Evolutionary conservation across 2,797 vertebrate species (phyloP).

Genomic region (Petrocephalus sullivani): DNA sequence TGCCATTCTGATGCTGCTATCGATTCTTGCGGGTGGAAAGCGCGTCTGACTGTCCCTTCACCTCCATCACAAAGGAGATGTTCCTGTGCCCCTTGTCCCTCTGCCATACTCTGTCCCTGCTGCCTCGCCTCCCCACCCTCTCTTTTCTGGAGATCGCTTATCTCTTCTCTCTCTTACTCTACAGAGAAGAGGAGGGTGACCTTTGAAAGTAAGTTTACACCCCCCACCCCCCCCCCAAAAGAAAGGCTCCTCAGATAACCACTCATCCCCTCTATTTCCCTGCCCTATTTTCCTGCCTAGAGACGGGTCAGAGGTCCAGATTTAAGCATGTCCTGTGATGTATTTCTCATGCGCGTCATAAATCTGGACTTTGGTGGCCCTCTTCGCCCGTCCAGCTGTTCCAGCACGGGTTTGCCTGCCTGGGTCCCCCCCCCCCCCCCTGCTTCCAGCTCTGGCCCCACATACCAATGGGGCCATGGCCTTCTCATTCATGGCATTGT

Average conservation of each 20-base stretch:
- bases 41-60: constrained; percentile 21
- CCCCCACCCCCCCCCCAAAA: neutral
- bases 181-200: constrained; percentile 77
- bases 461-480: neutral
- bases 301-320: constrained; percentile 15
- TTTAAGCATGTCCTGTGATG: too few species aligned
- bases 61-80: constrained; percentile 43
- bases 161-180: constrained; percentile 43
- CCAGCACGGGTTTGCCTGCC: neutral
- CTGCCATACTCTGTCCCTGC: neutral
- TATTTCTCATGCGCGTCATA: neutral
- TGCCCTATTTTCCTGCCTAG: neutral
- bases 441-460: neutral
- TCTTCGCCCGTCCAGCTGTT: neutral
- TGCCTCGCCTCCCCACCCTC: constrained; percentile 21
- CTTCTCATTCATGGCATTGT: neutral
- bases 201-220: constrained; percentile 71
- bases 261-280: constrained; percentile 36
- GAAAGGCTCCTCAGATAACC: neutral
- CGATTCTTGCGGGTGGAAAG: neutral
- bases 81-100: constrained; percentile 51
- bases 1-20: neutral
- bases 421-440: neutral
- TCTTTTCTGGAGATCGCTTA: constrained; percentile 26
- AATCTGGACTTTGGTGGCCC: neutral